Conservation (phyloP, 2,113 vertebrate genomes). For the Corvus hawaiiensis region DNA sequence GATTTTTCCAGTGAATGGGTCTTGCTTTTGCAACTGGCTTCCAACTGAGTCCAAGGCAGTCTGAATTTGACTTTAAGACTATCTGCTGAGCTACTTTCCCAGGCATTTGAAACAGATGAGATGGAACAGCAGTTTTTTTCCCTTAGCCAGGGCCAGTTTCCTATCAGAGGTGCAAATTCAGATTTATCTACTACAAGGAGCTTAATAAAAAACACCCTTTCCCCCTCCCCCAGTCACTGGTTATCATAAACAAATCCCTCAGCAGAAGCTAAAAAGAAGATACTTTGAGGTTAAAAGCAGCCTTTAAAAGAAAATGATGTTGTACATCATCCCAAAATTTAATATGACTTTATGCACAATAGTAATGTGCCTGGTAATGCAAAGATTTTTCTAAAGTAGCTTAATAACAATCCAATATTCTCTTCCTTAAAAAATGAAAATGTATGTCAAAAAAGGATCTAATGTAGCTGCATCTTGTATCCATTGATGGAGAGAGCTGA, state of each 20-base stretch:
- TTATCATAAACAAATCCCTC: constrained; percentile 65
- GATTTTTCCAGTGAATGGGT: constrained; percentile 4
- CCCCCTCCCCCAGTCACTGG: constrained; percentile 7
- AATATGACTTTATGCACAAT: constrained; percentile 79
- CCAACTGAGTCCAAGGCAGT: background rate
- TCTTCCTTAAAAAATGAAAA: constrained; percentile 79
- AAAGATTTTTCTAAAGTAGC: constrained; percentile 77
- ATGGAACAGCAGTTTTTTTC: background rate
- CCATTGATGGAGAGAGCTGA: constrained; percentile 80
- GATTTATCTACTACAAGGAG: constrained; percentile 54
- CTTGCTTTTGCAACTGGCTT: constrained; percentile 37
- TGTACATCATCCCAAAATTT: constrained; percentile 78
- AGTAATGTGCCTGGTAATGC: constrained; percentile 75
- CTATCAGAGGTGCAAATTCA: constrained; percentile 60
- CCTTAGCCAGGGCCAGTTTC: constrained; percentile 39
- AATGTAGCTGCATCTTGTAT: constrained; percentile 82
- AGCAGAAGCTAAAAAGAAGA: constrained; percentile 65
- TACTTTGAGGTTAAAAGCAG: constrained; percentile 70
- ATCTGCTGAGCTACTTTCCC: constrained; percentile 38
- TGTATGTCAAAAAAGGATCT: constrained; percentile 75
- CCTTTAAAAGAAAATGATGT: constrained; percentile 74
- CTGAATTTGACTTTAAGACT: constrained; percentile 12
- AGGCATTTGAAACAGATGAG: constrained; percentile 40
- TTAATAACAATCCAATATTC: constrained; percentile 80
- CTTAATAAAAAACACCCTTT: constrained; percentile 55